Percentiles rank a stretch among this genome's conserved stretches.
Conservation (phyloP, 2,113 vertebrate genomes). For the Tenrec ecaudatus region DNA sequence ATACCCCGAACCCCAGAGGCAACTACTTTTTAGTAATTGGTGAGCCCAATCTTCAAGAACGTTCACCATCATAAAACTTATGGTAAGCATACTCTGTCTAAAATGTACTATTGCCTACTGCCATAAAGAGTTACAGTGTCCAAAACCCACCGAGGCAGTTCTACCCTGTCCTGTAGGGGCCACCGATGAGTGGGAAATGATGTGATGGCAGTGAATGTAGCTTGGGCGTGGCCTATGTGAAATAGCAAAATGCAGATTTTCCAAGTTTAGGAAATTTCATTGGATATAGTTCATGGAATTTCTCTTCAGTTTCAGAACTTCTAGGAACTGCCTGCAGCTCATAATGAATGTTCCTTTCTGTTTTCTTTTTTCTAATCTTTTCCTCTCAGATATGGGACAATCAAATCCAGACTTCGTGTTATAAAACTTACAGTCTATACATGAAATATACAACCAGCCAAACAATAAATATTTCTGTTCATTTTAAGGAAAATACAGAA, state of each 20-base stretch:
- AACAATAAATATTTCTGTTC: not conserved
- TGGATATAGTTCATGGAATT: not conserved
- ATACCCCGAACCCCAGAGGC: not conserved
- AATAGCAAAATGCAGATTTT: no score
- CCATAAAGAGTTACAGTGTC: no score
- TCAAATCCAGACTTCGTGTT: not conserved
- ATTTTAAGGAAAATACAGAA: not conserved
- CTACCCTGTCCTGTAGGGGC: no score
- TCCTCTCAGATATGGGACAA: not conserved
- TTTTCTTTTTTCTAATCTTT: not conserved
- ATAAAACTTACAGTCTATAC: not conserved
- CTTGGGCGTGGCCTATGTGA: no score
- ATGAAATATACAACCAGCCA: constrained; percentile 14
- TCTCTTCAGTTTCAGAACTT: not conserved
- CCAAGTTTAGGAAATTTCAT: not conserved
- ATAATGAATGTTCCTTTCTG: not conserved
- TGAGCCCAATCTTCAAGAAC: constrained; percentile 1
- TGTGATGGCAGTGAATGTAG: no score
- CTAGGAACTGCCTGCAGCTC: not conserved
- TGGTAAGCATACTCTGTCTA: not conserved
- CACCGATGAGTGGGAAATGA: no score
- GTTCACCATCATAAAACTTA: not conserved
- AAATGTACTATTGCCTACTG: not conserved
- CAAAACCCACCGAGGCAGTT: no score
- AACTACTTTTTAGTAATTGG: constrained; percentile 33